Evolutionary conservation across 2,888 invertebrate genomes (phyloP), one percentile per base, ranked within the genome.

Genomic region (Fragum whitleyi): DNA sequence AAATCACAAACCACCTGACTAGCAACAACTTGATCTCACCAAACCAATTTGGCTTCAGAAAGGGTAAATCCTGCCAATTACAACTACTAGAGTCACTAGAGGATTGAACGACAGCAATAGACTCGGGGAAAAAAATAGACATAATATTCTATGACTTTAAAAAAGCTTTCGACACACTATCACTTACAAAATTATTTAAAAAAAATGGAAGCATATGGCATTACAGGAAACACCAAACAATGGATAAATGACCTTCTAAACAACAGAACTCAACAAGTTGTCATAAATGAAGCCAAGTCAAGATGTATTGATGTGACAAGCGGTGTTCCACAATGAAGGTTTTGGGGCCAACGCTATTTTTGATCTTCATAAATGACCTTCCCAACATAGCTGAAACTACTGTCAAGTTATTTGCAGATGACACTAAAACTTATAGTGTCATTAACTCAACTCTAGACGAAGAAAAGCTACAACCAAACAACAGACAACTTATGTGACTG

Each of bases 341-440:
- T 7, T 32, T 61, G 14, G 61, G 32, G 16, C 61, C 61, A 29
- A 29, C 19, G 6, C n/a, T 61, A 19, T 61, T 61, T 9, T 19
- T n/a, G 14, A 32, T 61, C 19, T 61, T 32, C 61, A 61, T 61
- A 11, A 61, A 61, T 32, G 61, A 61, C 32, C 28, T 61, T 3
- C 47, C n/a, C n/a, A n/a, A n/a, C n/a, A n/a, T n/a, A n/a, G n/a
- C n/a, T 9, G 47, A 47, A n/a, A 47, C 11, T 21, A 32, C n/a
- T n/a, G 29, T 29, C 26, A 61, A 61, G 28, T 32, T 61, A 19
- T 61, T 61, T 32, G 61, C 61, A 19, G 61, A 61, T 29, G 61
- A 32, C 61, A 32, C 32, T 14, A 61, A 61, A 21, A 61, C 29
- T n/a, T 61, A 61, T 19, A 29, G 29, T 61, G 36, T 19, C 3